Conservation (phyloP, 2,888 invertebrate genomes). For the Anticlea derivata region DNA sequence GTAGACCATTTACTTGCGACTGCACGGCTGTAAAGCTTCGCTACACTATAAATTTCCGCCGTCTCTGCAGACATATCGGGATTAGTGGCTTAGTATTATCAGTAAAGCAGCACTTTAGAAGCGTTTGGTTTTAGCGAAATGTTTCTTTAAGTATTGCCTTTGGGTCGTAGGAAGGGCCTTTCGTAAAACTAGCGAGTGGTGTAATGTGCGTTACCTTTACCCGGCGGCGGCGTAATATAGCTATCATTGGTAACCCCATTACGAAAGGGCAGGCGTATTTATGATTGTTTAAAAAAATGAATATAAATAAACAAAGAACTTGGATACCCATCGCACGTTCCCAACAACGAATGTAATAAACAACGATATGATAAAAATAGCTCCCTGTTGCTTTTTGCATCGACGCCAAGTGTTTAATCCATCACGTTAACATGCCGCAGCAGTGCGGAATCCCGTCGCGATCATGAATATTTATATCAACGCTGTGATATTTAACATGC, state of each 20-base stretch:
- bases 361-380: constrained; percentile 13
- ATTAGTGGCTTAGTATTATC: constrained; percentile 29
- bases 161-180: neutral
- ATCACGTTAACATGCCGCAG: constrained; percentile 30
- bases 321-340: too few species aligned
- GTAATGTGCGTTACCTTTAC: too few species aligned
- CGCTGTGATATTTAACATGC: constrained; percentile 31
- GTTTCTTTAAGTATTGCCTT: constrained; percentile 9
- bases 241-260: too few species aligned
- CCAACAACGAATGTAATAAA: too few species aligned
- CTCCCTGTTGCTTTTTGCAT: constrained; percentile 17
- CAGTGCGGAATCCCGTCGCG: constrained; percentile 28
- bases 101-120: constrained; percentile 26
- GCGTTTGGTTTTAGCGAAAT: constrained; percentile 19
- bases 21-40: constrained; percentile 27
- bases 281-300: too few species aligned
- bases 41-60: constrained; percentile 30
- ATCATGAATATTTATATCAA: constrained; percentile 32
- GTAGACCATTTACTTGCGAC: constrained; percentile 28
- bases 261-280: too few species aligned
- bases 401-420: constrained; percentile 26
- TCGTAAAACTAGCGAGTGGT: neutral
- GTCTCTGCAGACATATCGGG: constrained; percentile 31
- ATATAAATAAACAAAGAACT: too few species aligned
- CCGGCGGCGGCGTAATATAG: too few species aligned